These are phyloP conservation scores for Acronicta psi DNA, from an alignment of 2,888 invertebrate genomes.

Conservation along the genomic window DNA sequence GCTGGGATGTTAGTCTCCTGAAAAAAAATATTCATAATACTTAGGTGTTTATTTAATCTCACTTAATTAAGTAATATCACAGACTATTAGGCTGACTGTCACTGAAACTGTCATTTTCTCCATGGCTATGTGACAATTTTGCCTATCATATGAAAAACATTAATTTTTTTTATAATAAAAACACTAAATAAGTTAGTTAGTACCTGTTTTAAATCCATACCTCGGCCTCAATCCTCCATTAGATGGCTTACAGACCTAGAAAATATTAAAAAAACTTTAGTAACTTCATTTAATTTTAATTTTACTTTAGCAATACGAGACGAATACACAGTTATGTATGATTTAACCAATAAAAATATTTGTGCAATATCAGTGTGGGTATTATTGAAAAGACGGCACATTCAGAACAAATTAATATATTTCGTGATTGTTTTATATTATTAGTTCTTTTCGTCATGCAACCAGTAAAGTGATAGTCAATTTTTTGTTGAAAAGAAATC, in stretches of 20 bases:
- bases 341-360: conserved; percentile 14
- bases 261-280: conserved; percentile 60
- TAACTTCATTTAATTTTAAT: conserved; percentile 23
- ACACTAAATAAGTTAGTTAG: conserved; percentile 1
- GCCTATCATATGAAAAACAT: too few species aligned
- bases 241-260: conserved; percentile 84
- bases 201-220: conserved; percentile 60
- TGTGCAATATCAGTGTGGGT: conserved; percentile 44
- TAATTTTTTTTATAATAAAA: background rate
- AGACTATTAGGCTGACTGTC: too few species aligned
- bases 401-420: conserved; percentile 12
- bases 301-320: conserved; percentile 22
- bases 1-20: conserved; percentile 56
- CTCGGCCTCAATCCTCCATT: conserved; percentile 69
- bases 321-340: conserved; percentile 44
- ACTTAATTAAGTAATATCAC: too few species aligned
- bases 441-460: conserved; percentile 34
- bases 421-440: conserved; percentile 11
- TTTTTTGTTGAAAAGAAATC: too few species aligned
- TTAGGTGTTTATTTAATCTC: too few species aligned
- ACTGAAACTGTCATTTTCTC: too few species aligned
- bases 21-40: conserved; percentile 39
- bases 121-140: too few species aligned
- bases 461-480: background rate
- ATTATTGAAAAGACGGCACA: conserved; percentile 37